A percentile compares a stretch with the other conserved stretches of the same genome.
Conservation (phyloP, 2,888 invertebrate genomes). For the Heteromurus nitidus region DNA sequence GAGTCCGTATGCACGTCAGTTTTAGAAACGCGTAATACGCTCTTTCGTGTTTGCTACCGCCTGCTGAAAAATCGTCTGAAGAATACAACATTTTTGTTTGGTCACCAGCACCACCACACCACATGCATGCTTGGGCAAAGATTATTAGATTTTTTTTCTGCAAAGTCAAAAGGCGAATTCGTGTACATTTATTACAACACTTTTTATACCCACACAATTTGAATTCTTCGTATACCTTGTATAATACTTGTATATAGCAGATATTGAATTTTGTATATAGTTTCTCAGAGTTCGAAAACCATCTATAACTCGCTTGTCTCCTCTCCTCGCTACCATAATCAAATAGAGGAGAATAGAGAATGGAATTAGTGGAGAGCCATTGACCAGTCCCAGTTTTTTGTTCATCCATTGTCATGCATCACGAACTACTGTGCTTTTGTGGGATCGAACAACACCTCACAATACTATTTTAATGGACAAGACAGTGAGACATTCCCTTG, state of each 20-base stretch:
- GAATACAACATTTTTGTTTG: slow-evolving; percentile 33
- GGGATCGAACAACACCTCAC: not conserved
- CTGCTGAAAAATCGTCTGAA: slow-evolving; percentile 43
- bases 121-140: not conserved
- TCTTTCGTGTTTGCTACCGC: slow-evolving; percentile 40
- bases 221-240: too few relatives aligned
- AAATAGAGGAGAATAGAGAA: too few relatives aligned
- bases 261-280: too few relatives aligned
- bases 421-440: slow-evolving; percentile 30
- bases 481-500: not conserved
- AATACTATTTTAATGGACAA: too few relatives aligned
- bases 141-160: slow-evolving; percentile 27
- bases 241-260: too few relatives aligned
- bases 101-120: slow-evolving; percentile 22
- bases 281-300: not conserved
- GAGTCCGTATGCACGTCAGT: not conserved
- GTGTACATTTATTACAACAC: slow-evolving; percentile 14
- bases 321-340: too few relatives aligned
- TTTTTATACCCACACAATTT: too few relatives aligned
- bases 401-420: slow-evolving; percentile 29
- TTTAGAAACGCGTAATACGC: not conserved
- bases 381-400: slow-evolving; percentile 28
- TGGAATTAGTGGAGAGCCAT: slow-evolving; percentile 35
- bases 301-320: too few relatives aligned
- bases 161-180: slow-evolving; percentile 40